Conservation (phyloP, 2,888 invertebrate genomes). For the Perithous albicinctus region DNA sequence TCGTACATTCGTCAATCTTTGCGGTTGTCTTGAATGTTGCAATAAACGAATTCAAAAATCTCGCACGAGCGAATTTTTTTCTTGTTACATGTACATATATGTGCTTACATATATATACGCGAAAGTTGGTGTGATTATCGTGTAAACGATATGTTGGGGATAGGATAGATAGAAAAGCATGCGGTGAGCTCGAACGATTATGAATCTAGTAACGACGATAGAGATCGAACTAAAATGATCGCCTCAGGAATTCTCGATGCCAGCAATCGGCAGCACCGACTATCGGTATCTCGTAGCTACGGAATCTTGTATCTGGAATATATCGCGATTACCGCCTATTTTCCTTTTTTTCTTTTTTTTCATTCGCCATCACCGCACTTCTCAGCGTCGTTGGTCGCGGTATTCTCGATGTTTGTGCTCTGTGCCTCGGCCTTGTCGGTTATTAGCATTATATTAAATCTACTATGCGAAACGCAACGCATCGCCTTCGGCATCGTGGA, state of each 20-base stretch:
- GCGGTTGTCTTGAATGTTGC: background rate
- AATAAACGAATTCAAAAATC: slow-evolving; percentile 1
- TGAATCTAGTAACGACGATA: slow-evolving; percentile 56
- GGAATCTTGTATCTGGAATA: slow-evolving; percentile 62
- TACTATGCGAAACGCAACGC: slow-evolving; percentile 35
- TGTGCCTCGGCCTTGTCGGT: slow-evolving; percentile 55
- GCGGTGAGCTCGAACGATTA: slow-evolving; percentile 27
- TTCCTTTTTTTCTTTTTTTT: too few relatives aligned
- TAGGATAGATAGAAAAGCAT: slow-evolving; percentile 16
- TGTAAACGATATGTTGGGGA: slow-evolving; percentile 8
- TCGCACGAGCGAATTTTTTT: slow-evolving; percentile 6
- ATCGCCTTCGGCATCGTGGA: slow-evolving; percentile 51
- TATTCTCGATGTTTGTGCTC: slow-evolving; percentile 7
- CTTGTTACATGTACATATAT: background rate
- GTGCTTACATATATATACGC: background rate
- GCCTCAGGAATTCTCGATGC: slow-evolving; percentile 58
- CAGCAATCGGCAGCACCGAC: slow-evolving; percentile 13
- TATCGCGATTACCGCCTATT: slow-evolving; percentile 56
- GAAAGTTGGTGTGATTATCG: background rate
- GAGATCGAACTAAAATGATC: slow-evolving; percentile 64
- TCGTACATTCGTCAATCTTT: slow-evolving; percentile 6
- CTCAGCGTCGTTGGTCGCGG: slow-evolving; percentile 46
- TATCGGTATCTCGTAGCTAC: slow-evolving; percentile 27
- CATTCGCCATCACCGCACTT: slow-evolving; percentile 48
- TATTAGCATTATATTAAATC: slow-evolving; percentile 62